Conservation (phyloP, 2,797 vertebrate species). For the Zenarchopterus dispar region DNA sequence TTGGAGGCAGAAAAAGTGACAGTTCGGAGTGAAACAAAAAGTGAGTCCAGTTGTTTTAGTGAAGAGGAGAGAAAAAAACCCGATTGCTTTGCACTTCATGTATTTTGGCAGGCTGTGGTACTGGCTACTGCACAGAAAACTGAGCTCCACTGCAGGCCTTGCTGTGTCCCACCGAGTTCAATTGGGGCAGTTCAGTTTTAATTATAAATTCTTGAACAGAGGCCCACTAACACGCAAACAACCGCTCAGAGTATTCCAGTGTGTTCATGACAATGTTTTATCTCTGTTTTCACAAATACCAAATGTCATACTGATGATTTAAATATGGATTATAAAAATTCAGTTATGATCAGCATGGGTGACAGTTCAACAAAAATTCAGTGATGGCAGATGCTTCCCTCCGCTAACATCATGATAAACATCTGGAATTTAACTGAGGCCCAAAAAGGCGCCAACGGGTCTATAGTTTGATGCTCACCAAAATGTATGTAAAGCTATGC, state of each 20-base stretch:
- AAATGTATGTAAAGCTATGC: conserved; percentile 5
- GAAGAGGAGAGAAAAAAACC: not conserved
- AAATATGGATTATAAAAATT: too few relatives aligned
- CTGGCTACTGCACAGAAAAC: too few relatives aligned
- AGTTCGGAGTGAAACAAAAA: conserved; percentile 29
- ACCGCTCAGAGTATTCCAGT: not conserved
- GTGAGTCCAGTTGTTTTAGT: conserved; percentile 46
- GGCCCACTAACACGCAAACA: not conserved
- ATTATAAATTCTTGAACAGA: not conserved
- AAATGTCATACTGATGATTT: too few relatives aligned
- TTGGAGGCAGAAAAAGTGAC: conserved; percentile 50
- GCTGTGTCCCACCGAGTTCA: conserved; percentile 21
- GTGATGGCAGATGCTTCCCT: conserved; percentile 39
- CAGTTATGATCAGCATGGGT: too few relatives aligned
- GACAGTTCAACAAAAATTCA: not conserved
- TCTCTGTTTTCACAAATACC: not conserved
- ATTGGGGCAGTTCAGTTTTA: conserved; percentile 2
- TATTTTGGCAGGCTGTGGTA: conserved; percentile 32
- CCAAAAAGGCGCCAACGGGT: conserved; percentile 22
- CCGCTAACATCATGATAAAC: conserved; percentile 39
- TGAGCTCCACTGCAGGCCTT: too few relatives aligned
- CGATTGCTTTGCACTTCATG: conserved; percentile 42
- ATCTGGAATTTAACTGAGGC: conserved; percentile 43
- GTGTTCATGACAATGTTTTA: not conserved
- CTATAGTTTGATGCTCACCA: conserved; percentile 6